Percentiles rank a stretch among this genome's conserved stretches.
phyloP scores from a whole-genome alignment of 2,888 invertebrate species.

The Sicus ferrugineus region DNA sequence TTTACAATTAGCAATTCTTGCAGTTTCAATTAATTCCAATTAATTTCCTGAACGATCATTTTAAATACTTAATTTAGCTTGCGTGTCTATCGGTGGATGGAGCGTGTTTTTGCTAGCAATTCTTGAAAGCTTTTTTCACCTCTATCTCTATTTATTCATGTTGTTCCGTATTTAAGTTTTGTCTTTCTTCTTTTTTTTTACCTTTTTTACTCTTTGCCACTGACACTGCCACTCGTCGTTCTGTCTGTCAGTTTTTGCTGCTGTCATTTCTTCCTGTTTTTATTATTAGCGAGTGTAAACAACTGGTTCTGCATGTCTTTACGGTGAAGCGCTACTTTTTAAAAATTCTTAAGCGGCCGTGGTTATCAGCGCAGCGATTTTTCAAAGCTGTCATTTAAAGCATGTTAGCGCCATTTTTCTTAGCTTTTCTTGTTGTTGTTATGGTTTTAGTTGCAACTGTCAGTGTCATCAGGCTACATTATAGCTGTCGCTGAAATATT shows the following conservation, averaged over 20 bases:
- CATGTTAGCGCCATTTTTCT: conserved; percentile 19
- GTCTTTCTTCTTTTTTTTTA: background rate
- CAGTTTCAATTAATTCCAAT: no score
- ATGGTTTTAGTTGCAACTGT: conserved; percentile 23
- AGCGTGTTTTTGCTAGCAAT: no score
- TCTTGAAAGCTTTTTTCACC: no score
- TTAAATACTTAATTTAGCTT: no score
- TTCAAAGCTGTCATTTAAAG: conserved; percentile 27
- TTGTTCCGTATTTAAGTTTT: background rate
- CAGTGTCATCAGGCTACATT: conserved; percentile 31
- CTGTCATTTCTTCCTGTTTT: background rate
- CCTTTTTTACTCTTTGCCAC: background rate
- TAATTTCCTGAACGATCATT: no score
- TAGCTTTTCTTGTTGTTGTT: background rate
- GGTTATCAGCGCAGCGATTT: conserved; percentile 15
- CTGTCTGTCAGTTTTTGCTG: background rate
- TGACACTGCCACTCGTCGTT: conserved; percentile 9
- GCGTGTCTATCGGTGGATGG: no score
- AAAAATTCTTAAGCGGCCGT: background rate
- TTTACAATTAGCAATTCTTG: no score
- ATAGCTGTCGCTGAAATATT: conserved; percentile 19
- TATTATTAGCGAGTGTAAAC: background rate
- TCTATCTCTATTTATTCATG: background rate
- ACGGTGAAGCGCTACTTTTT: background rate
- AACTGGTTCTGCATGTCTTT: background rate